Base-by-base conservation (phyloP, 30 jellyfish, hydroid and myxozoan species). In the Aurelia aurita complex sp. Pacific region DNA sequence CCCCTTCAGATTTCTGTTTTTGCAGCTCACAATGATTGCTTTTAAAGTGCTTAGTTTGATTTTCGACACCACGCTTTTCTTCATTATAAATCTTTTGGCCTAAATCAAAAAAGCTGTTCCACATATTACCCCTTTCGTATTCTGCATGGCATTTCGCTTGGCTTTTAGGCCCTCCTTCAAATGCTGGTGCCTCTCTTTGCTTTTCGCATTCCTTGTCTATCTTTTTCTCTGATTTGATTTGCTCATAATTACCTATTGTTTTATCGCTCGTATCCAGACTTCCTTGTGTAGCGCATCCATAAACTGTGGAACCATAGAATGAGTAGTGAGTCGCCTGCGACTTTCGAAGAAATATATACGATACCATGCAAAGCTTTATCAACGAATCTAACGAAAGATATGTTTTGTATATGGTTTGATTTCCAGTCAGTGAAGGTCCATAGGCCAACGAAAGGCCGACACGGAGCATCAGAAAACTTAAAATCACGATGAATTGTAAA, bases 381-480 rank as follows among this genome's bases (percentile, higher is more conserved):
- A 32, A 4, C 14, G 80, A 17, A 35, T 79, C 89, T n/a, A 64
- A 13, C 73, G 67, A 17, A 19, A 64, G 13, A 43, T 79, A 79
- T 0, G 67, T 23, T 5, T 34, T 64, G 54, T 38, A 53, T 5
- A 42, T 15, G 64, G 38, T 3, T 42, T 18, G 55, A 38, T 17
- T 50, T 61, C 15, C 36, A 23, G 36, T 61, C 23, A 15, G 15
- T 10, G 59, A 46, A 14, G 61, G 15, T 23, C 46, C 81, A 46
- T 65, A 79, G 18, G 73, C 72, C 42, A 42, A 4, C 36, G 80
- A 64, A 11, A 79, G 72, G 29, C 89, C 89, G 15, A 79, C 12
- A 46, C 89, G 89, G 63, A 79, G 57, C 64, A 79, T 19, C 42
- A 64, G 23, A 59, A 15, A 79, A 34, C 89, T 5, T 8, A 79